Conservation (phyloP, 2,797 vertebrate genomes). For the Oreochromis grahami region DNA sequence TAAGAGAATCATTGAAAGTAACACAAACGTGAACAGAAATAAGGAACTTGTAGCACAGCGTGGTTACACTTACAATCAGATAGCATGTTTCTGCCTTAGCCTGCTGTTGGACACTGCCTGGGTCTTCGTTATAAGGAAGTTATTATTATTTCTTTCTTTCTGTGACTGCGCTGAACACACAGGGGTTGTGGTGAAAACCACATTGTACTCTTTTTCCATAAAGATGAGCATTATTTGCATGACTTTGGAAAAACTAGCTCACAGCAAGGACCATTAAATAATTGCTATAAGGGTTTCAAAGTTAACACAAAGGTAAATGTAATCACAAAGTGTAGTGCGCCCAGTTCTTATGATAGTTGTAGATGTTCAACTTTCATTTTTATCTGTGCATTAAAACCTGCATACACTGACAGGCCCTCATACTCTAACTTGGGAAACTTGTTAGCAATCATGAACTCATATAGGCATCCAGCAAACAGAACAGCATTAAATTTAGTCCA, state of each 20-base stretch:
- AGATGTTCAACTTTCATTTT: not conserved
- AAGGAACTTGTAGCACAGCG: not conserved
- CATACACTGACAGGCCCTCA: not conserved
- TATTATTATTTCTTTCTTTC: not conserved
- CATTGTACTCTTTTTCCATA: not conserved
- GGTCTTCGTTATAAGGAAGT: not conserved
- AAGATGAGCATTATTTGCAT: not conserved
- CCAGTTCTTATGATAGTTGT: not conserved
- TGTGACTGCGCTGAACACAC: not conserved
- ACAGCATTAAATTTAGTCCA: not conserved
- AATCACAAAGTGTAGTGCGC: rapidly evolving
- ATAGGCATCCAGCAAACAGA: not conserved
- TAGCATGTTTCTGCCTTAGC: not conserved
- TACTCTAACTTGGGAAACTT: not conserved
- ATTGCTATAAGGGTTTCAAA: not conserved
- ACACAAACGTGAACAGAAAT: not conserved
- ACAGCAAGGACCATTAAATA: not conserved
- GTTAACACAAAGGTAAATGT: rapidly evolving
- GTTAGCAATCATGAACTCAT: not conserved
- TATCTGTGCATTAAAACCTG: not conserved
- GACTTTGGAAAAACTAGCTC: not conserved
- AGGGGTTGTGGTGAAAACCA: not conserved
- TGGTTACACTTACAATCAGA: not conserved
- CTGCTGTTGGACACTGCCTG: not conserved
- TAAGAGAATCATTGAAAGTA: not conserved